phyloP scores from a whole-genome alignment of 2,888 invertebrate genomes.

The Notocelia uddmanniana region DNA sequence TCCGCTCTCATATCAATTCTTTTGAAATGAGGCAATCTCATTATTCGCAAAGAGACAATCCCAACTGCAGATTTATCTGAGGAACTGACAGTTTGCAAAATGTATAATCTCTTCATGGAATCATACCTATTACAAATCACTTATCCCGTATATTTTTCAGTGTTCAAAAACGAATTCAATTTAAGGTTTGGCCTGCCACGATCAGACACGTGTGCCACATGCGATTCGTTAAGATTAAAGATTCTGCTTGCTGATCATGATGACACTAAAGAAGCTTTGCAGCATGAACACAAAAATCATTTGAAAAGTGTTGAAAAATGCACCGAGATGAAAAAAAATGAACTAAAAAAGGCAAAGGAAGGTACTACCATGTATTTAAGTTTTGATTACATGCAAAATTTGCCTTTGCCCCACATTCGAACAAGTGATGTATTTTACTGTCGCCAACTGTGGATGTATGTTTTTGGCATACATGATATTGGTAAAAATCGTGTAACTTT shows the following conservation, averaged over 20 bases:
- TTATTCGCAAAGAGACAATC: background rate
- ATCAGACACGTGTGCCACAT: too few relatives aligned
- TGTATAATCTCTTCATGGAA: background rate
- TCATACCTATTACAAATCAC: background rate
- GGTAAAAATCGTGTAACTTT: conserved; percentile 1
- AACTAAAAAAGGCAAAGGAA: conserved; percentile 1
- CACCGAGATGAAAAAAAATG: background rate
- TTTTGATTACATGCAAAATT: conserved; percentile 2
- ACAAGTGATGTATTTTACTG: background rate
- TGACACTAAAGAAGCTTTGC: background rate
- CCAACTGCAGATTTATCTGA: background rate
- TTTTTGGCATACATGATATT: background rate
- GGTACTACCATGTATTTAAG: background rate
- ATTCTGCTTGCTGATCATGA: background rate
- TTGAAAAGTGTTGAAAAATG: background rate
- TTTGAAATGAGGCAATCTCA: background rate
- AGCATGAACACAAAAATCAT: background rate
- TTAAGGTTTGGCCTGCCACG: background rate
- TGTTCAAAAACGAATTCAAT: conserved; percentile 10
- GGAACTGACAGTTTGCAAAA: background rate
- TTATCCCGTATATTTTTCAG: conserved; percentile 2
- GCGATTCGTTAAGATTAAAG: conserved; percentile 3
- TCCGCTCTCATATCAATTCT: background rate
- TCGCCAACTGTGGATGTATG: background rate
- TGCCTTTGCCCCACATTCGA: conserved; percentile 2